These are phyloP conservation scores for Drosophila tanythrix DNA, from an alignment of 2,888 invertebrate genomes.

Conservation along the genomic window DNA sequence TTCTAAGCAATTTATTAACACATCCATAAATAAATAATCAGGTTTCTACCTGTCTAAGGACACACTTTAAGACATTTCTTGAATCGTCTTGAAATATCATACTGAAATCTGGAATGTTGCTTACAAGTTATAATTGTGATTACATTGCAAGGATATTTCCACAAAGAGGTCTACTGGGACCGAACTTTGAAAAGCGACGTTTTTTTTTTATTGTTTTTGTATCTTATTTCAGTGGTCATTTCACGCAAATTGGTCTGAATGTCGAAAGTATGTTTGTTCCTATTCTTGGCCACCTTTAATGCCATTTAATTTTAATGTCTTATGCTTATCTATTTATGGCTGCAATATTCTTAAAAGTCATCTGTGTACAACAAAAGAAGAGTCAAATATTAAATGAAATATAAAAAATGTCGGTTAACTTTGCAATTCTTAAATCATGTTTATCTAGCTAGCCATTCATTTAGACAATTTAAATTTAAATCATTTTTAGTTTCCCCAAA, in stretches of 20 bases:
- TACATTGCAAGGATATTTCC: neutral
- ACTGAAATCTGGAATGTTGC: neutral
- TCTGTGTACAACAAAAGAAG: neutral
- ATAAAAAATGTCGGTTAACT: neutral
- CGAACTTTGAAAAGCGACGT: neutral
- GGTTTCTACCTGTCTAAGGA: neutral
- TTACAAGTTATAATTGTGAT: neutral
- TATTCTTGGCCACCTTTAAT: neutral
- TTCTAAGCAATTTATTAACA: constrained; percentile 8
- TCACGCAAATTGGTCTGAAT: neutral
- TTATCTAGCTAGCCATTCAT: neutral
- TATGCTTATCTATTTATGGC: neutral
- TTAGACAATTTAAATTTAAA: neutral
- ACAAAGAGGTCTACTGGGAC: neutral
- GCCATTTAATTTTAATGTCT: neutral
- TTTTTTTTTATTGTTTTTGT: neutral
- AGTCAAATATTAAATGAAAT: neutral
- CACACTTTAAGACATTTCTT: neutral
- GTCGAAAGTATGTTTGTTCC: neutral
- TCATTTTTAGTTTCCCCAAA: neutral
- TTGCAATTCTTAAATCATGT: neutral
- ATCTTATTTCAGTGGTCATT: neutral
- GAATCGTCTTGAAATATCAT: neutral
- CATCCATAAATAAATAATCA: neutral
- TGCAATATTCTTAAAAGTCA: neutral